Evolutionary conservation across 2,888 invertebrate species (phyloP).

Genomic region (Mesorhabditis spiculigera): DNA sequence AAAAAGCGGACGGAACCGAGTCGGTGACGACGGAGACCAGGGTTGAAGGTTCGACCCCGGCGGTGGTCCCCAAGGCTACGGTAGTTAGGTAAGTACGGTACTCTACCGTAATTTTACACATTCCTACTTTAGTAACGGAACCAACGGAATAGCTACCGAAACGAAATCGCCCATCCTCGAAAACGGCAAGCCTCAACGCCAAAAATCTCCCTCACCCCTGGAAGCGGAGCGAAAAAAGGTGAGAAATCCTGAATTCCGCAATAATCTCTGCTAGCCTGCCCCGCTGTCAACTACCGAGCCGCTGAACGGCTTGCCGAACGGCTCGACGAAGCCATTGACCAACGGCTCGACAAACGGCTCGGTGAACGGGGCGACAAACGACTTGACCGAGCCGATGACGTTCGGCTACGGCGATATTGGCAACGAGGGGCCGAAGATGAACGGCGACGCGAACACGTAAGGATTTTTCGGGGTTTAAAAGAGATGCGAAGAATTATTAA

Average conservation of each 20-base stretch:
- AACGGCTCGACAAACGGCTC: too few relatives aligned
- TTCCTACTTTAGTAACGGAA: neutral
- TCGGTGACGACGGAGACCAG: conserved; percentile 3
- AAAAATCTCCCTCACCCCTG: conserved; percentile 19
- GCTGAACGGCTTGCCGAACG: too few relatives aligned
- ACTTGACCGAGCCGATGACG: neutral
- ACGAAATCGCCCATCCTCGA: neutral
- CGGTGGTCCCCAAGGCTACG: neutral
- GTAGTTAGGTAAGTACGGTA: too few relatives aligned
- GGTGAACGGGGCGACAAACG: too few relatives aligned
- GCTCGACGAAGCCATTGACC: too few relatives aligned
- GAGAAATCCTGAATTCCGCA: too few relatives aligned
- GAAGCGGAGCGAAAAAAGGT: too few relatives aligned
- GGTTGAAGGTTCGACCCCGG: neutral
- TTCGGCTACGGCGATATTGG: conserved; percentile 2
- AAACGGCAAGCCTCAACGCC: conserved; percentile 18
- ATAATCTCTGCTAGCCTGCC: too few relatives aligned
- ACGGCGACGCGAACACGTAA: neutral
- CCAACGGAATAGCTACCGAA: neutral
- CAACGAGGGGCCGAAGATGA: conserved; percentile 4
- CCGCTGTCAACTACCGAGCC: too few relatives aligned
- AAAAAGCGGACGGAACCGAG: conserved; percentile 5
- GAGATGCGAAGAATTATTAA: too few relatives aligned
- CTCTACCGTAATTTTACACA: neutral
- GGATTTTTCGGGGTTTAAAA: neutral